phyloP scores from a whole-genome alignment of 1,140 invertebrate species.

The Bradynema listronoti region DNA sequence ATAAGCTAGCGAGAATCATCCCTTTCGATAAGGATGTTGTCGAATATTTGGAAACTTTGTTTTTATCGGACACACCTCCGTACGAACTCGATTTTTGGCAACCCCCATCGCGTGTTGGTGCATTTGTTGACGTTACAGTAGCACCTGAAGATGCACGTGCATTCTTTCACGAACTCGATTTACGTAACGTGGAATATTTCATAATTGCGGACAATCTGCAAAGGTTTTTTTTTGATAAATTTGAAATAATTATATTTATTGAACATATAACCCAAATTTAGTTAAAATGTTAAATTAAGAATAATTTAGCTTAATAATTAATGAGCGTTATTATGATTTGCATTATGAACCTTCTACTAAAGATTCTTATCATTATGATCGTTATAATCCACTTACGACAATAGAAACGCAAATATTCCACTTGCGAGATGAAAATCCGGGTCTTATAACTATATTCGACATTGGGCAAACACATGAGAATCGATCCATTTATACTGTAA shows the following conservation, averaged over 20 bases:
- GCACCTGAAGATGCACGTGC: conserved; percentile 40
- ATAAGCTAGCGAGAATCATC: neutral
- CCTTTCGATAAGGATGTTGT: neutral
- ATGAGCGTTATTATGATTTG: conserved; percentile 10
- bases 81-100: conserved; percentile 17
- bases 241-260: conserved; percentile 9
- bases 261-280: no score
- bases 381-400: conserved; percentile 35
- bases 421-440: conserved; percentile 46
- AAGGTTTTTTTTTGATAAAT: conserved; percentile 31
- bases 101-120: neutral
- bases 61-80: conserved; percentile 2
- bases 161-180: conserved; percentile 45
- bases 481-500: conserved; percentile 45
- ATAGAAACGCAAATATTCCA: conserved; percentile 31
- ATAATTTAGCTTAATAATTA: conserved; percentile 13
- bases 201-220: conserved; percentile 54
- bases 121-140: conserved; percentile 23
- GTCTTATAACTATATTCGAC: conserved; percentile 47
- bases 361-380: conserved; percentile 27
- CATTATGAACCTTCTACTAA: conserved; percentile 1
- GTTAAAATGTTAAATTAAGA: neutral
- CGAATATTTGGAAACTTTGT: neutral
- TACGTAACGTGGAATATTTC: conserved; percentile 46
- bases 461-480: conserved; percentile 56